Base-by-base conservation (phyloP, 2,113 vertebrate genomes). In the Spheniscus mendiculus region DNA sequence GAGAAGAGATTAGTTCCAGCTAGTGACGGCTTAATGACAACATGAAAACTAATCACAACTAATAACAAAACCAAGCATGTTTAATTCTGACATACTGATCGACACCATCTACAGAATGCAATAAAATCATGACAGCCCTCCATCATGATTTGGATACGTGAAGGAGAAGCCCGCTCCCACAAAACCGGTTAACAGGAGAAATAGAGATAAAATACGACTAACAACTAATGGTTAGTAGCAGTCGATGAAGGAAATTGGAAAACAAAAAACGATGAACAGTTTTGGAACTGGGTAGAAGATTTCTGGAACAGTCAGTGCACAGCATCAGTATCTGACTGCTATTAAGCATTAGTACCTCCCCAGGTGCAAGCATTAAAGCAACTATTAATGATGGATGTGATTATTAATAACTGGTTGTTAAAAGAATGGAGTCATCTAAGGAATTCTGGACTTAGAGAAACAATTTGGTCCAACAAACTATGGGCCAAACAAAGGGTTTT, bases 1-100 rank as follows among this genome's bases (percentile, higher is more conserved):
- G 99, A 99, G 99, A 99, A 99, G 99, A 99, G 99, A 99, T 99
- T 99, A 99, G 99, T 99, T 99, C 99, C 99, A 99, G 99, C 99
- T 99, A 99, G 99, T 99, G 99, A 99, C 99, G 98, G 99, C 99
- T 99, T 99, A 99, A 99, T 99, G 99, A 99, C 99, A 99, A 99
- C 99, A 99, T 99, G 99, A 99, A 99, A 99, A 99, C 98, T 98
- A 98, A 99, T 99, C 98, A 99, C 98, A 98, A 98, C 98, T 99
- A 99, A 99, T 98, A 98, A 99, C 98, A 98, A 98, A 98, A 98
- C 98, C 97, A 98, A 98, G 98, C 98, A 98, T 98, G 98, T 99
- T 98, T 98, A 98, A 98, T 98, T 98, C 94, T 98, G 98, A 98
- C 98, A 97, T 98, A 99, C 98, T 99, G 97, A 98, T 98, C 36